phyloP scores from a whole-genome alignment of 2,113 vertebrate genomes.

The Alouatta palliata region DNA sequence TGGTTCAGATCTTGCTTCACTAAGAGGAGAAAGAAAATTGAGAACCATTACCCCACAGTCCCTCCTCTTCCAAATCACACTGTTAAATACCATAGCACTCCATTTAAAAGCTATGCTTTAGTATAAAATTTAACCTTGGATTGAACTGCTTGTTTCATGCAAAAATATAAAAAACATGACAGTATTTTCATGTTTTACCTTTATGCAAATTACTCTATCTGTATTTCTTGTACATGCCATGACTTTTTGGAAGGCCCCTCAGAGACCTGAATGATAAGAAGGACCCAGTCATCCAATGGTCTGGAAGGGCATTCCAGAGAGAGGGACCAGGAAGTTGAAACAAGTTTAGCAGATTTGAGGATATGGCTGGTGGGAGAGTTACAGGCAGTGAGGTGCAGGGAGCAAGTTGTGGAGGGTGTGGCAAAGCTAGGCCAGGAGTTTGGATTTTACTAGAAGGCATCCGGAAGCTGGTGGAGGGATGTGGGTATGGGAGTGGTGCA shows the following conservation, averaged over 20 bases:
- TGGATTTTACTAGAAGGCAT: background rate
- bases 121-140: conserved; percentile 67
- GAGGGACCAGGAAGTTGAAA: background rate
- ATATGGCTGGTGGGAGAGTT: background rate
- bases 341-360: background rate
- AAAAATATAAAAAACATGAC: background rate
- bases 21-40: conserved; percentile 76
- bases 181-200: conserved; percentile 65
- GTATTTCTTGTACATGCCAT: conserved; percentile 50
- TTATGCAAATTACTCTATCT: conserved; percentile 78
- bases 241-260: background rate
- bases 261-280: background rate
- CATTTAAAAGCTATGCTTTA: conserved; percentile 66
- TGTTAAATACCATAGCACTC: conserved; percentile 67
- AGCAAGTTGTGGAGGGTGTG: background rate
- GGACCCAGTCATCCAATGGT: background rate
- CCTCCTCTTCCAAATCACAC: conserved; percentile 64
- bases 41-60: conserved; percentile 70
- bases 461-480: background rate
- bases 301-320: background rate
- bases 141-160: conserved; percentile 46
- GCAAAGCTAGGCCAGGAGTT: background rate
- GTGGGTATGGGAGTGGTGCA: background rate
- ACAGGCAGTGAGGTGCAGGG: background rate
- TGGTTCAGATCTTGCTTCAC: conserved; percentile 69